Percentiles rank a stretch among this genome's conserved stretches.
These are phyloP conservation scores for Dolichomitus sp. DNA, from an alignment of 2,888 invertebrate species.

Conservation along the genomic window DNA sequence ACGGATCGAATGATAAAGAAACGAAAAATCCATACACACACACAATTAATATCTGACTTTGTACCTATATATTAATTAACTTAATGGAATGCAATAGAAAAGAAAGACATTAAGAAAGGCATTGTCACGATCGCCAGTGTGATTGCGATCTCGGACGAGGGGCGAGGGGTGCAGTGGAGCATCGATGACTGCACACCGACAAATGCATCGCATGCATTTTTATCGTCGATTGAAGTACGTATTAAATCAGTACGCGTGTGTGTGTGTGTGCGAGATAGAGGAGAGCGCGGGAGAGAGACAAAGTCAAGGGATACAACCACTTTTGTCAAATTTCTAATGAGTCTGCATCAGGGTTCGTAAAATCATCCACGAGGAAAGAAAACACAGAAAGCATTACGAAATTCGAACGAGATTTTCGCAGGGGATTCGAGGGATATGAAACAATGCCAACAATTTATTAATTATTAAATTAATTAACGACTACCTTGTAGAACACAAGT, in stretches of 20 bases:
- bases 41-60: slow-evolving; percentile 84
- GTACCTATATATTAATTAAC: slow-evolving; percentile 84
- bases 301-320: slow-evolving; percentile 73
- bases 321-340: slow-evolving; percentile 75
- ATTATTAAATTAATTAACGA: slow-evolving; percentile 73
- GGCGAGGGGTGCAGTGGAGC: slow-evolving; percentile 9
- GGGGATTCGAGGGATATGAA: slow-evolving; percentile 45
- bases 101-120: slow-evolving; percentile 46
- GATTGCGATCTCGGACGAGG: slow-evolving; percentile 28
- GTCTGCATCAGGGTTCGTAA: slow-evolving; percentile 23
- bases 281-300: slow-evolving; percentile 55
- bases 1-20: slow-evolving; percentile 45
- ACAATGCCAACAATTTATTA: slow-evolving; percentile 73
- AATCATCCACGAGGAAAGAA: slow-evolving; percentile 65
- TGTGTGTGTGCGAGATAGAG: slow-evolving; percentile 1
- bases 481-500: slow-evolving; percentile 73
- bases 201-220: slow-evolving; percentile 42
- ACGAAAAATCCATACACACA: slow-evolving; percentile 65
- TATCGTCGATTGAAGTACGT: slow-evolving; percentile 36
- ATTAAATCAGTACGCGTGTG: slow-evolving; percentile 18
- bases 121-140: slow-evolving; percentile 50
- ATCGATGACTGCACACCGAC: slow-evolving; percentile 39
- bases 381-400: slow-evolving; percentile 36
- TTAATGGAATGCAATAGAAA: slow-evolving; percentile 74
- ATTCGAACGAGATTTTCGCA: slow-evolving; percentile 25